Evolutionary conservation across 2,113 vertebrate genomes (phyloP).

Genomic region (Xenopus borealis): DNA sequence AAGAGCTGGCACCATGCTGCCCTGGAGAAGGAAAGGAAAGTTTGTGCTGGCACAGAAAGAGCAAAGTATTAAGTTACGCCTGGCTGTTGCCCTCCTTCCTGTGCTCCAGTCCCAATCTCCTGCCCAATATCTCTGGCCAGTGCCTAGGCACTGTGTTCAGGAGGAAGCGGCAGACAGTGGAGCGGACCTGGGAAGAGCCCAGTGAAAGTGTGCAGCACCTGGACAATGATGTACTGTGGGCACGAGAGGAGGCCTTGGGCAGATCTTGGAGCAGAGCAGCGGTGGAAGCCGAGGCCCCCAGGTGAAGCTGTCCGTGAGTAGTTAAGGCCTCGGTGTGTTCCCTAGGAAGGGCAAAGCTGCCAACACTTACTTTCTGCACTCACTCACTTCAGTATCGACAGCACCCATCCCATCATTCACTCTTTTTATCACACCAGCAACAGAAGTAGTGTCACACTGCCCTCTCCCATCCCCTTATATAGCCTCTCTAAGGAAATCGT

Average conservation of each 20-base stretch:
- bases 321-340: constrained; percentile 76
- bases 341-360: constrained; percentile 60
- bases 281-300: constrained; percentile 79
- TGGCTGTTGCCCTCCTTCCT: constrained; percentile 84
- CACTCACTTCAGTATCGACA: constrained; percentile 82
- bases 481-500: too few species aligned
- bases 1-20: constrained; percentile 72
- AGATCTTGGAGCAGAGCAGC: constrained; percentile 89
- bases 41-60: constrained; percentile 88
- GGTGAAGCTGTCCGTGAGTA: constrained; percentile 84
- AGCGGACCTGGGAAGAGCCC: constrained; percentile 88
- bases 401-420: constrained; percentile 61
- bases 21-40: constrained; percentile 88
- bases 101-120: constrained; percentile 86
- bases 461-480: too few species aligned
- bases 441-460: too few species aligned
- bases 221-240: constrained; percentile 88
- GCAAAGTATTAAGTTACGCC: constrained; percentile 72
- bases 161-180: constrained; percentile 84
- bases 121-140: constrained; percentile 70
- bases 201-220: constrained; percentile 88
- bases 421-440: too few species aligned
- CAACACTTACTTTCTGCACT: constrained; percentile 88
- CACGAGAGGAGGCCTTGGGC: constrained; percentile 91
- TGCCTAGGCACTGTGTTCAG: constrained; percentile 83